Evolutionary conservation across 1,140 invertebrate genomes (phyloP), one percentile per base, ranked within the genome.

Genomic region (Zaprionus ornatus): DNA sequence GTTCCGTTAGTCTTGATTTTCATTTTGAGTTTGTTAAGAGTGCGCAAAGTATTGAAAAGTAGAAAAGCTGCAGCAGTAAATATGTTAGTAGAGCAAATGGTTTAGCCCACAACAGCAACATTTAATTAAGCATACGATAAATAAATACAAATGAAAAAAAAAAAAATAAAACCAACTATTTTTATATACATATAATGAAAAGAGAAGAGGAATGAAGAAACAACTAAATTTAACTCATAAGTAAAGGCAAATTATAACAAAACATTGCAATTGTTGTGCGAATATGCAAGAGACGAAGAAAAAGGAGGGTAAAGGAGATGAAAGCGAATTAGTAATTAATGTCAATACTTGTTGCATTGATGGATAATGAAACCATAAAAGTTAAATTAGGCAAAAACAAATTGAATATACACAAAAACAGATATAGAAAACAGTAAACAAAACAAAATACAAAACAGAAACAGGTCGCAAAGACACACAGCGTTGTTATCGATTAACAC

Each of bases 81-180:
- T 65, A 77, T 76, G 77, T 66, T 73, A 68, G 63, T 79, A 68
- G 62, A 80, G 74, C 72, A 86, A 79, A 75, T 74, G 69, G 64
- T 73, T 73, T 77, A 72, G 50, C 74, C 74, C 40, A 74, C 86
- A 91, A 82, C 87, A 91, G 83, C 83, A 91, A 91, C 83, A 87
- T 87, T 87, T 82, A 91, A 91, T 91, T 91, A 91, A 91, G 87
- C 87, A 68, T 87, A 90, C 5, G 21, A 90, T 71, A 82, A 79
- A 91, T 70, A 77, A 82, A 74, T 52, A 67, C 13, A 27, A 63
- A 40, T 40, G 12, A 32, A n/a, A 12, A 32, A 65, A 37, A 37
- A 52, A 57, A 29, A 68, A 50, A 76, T 56, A 71, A 60, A 77
- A 74, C 5, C 27, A 74, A 63, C 88, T 91, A 91, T 91, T 91